These are phyloP conservation scores for Zaprionus nigranus DNA, from an alignment of 1,140 invertebrate species.

Conservation along the genomic window DNA sequence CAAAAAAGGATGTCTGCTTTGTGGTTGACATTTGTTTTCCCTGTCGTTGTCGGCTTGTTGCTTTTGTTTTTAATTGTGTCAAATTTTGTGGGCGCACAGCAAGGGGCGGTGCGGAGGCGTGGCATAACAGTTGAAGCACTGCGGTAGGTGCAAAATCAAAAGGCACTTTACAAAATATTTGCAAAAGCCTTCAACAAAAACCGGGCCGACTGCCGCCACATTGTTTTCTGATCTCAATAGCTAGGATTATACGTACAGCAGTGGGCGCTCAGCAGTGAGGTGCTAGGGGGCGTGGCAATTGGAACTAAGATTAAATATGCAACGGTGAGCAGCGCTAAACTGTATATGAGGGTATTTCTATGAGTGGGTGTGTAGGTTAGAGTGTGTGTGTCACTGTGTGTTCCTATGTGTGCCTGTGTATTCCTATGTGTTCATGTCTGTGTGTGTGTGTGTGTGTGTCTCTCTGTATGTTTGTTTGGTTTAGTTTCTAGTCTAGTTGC, in stretches of 20 bases:
- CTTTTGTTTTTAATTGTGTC: slow-evolving; percentile 80
- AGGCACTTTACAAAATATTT: slow-evolving; percentile 49
- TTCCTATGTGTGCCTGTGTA: neutral
- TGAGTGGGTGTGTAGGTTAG: neutral
- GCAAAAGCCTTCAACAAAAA: slow-evolving; percentile 31
- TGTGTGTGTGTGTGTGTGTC: neutral
- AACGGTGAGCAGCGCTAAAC: slow-evolving; percentile 20
- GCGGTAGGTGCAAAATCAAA: slow-evolving; percentile 58
- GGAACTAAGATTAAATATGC: slow-evolving; percentile 48
- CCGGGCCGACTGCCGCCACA: slow-evolving; percentile 20
- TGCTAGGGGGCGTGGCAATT: slow-evolving; percentile 11
- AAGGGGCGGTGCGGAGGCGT: too few relatives aligned
- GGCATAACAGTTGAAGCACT: slow-evolving; percentile 49
- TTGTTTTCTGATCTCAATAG: slow-evolving; percentile 43
- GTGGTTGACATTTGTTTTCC: slow-evolving; percentile 75
- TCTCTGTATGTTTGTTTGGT: neutral
- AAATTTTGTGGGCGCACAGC: slow-evolving; percentile 52
- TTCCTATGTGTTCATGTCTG: neutral
- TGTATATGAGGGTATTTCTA: slow-evolving; percentile 2
- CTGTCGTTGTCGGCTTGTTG: slow-evolving; percentile 40
- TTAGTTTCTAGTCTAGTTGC: slow-evolving; percentile 29
- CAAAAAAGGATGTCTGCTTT: slow-evolving; percentile 61
- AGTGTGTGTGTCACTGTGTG: neutral
- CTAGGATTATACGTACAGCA: neutral
- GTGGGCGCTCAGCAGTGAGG: neutral